A percentile compares a stretch with the other conserved stretches of the same genome.
Conservation (phyloP, 1,140 invertebrate genomes). For the Leptinotarsa texana region DNA sequence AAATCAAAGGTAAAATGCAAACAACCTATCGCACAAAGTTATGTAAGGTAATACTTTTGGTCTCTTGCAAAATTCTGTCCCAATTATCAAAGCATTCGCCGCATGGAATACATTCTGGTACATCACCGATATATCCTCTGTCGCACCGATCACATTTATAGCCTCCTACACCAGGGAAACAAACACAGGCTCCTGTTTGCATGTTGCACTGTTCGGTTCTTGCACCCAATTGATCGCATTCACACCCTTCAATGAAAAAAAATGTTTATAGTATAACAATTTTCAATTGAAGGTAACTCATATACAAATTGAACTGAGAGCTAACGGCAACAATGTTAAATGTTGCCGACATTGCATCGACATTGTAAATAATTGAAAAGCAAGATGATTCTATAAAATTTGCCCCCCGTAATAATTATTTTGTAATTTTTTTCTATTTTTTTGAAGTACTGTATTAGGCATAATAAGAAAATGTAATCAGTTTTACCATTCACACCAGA, state of each 20-base stretch:
- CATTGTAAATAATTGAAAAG: too few relatives aligned
- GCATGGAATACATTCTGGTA: conserved; percentile 90
- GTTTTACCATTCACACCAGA: too few relatives aligned
- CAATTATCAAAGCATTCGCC: conserved; percentile 99
- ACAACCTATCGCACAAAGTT: not conserved
- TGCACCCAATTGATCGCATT: conserved; percentile 88
- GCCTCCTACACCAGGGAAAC: conserved; percentile 90
- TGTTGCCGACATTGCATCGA: too few relatives aligned
- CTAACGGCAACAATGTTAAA: too few relatives aligned
- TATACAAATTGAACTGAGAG: too few relatives aligned
- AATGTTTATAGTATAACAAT: not conserved
- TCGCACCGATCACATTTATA: conserved; percentile 94
- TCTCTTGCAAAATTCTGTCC: conserved; percentile 83
- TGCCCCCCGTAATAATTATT: too few relatives aligned
- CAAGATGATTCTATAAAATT: too few relatives aligned
- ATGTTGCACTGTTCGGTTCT: conserved; percentile 83
- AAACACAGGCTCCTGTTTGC: conserved; percentile 85
- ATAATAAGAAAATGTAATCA: too few relatives aligned
- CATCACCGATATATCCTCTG: conserved; percentile 86
- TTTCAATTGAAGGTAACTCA: too few relatives aligned
- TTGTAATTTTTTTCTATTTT: too few relatives aligned
- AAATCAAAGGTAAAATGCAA: conserved; percentile 40
- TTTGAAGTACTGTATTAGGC: too few relatives aligned
- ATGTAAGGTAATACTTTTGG: conserved; percentile 42
- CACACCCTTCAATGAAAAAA: conserved; percentile 64